Conservation (phyloP, 2,888 invertebrate genomes). For the Ferrisia virgata region DNA sequence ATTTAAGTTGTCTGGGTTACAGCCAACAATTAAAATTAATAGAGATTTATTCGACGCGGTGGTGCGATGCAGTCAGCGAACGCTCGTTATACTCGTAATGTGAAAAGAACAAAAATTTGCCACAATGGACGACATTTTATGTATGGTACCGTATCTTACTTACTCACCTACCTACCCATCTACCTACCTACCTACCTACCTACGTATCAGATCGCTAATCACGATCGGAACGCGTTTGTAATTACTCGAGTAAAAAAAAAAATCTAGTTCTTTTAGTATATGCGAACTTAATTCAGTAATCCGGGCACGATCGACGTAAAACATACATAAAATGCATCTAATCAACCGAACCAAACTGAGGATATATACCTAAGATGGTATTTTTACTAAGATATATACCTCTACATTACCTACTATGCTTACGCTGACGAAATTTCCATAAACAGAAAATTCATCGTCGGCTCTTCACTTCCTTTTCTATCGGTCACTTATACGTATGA, state of each 20-base stretch:
- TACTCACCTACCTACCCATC: too few relatives aligned
- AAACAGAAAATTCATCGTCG: conserved; percentile 2
- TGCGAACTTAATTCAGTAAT: neutral
- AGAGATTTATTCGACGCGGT: neutral
- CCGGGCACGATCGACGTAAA: neutral
- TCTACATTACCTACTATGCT: too few relatives aligned
- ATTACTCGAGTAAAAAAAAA: neutral
- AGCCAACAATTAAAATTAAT: conserved; percentile 3
- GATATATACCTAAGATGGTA: conserved; percentile 1
- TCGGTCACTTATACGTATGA: neutral
- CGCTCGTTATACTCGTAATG: neutral
- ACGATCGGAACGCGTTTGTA: neutral
- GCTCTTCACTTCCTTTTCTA: neutral
- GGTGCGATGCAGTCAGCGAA: neutral
- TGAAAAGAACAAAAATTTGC: neutral
- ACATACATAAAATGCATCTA: too few relatives aligned
- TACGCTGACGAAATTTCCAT: neutral
- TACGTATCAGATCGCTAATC: conserved; percentile 1
- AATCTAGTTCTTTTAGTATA: neutral
- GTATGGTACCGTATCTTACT: too few relatives aligned
- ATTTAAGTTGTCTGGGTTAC: neutral
- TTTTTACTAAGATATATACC: neutral
- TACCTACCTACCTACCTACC: too few relatives aligned
- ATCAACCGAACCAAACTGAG: neutral
- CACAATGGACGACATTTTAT: neutral